Evolutionary conservation across 2,797 vertebrate genomes (phyloP).

Genomic region (Delichon dasypus): DNA sequence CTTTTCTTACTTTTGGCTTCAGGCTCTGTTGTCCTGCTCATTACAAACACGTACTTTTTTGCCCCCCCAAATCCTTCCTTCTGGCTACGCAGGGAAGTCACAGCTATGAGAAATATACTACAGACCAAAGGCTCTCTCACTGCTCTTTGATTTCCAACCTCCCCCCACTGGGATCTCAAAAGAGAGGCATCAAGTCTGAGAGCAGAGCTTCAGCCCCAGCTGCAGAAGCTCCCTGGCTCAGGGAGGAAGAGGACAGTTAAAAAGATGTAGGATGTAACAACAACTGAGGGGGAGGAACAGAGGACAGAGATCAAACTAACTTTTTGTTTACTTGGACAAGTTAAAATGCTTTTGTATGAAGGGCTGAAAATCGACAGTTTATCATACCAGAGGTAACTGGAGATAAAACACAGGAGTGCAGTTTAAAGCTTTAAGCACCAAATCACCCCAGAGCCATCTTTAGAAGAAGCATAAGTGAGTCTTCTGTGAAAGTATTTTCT

Average conservation of each 20-base stretch:
- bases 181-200: background rate
- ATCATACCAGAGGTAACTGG: background rate
- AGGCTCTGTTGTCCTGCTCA: background rate
- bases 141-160: background rate
- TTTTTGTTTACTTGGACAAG: background rate
- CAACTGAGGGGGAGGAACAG: background rate
- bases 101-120: background rate
- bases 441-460: background rate
- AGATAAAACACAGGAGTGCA: background rate
- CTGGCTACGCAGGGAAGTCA: background rate
- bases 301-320: background rate
- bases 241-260: background rate
- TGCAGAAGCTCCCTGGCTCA: background rate
- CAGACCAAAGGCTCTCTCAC: background rate
- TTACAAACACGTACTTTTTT: background rate
- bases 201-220: background rate
- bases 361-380: background rate
- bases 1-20: background rate
- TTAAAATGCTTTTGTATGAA: background rate
- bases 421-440: background rate
- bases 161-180: background rate
- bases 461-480: background rate
- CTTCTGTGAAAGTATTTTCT: slow-evolving; percentile 13
- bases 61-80: background rate
- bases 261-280: background rate